Evolutionary conservation across 2,113 vertebrate species (phyloP), one percentile per base, ranked within the genome.

Genomic region (Callithrix jacchus): DNA sequence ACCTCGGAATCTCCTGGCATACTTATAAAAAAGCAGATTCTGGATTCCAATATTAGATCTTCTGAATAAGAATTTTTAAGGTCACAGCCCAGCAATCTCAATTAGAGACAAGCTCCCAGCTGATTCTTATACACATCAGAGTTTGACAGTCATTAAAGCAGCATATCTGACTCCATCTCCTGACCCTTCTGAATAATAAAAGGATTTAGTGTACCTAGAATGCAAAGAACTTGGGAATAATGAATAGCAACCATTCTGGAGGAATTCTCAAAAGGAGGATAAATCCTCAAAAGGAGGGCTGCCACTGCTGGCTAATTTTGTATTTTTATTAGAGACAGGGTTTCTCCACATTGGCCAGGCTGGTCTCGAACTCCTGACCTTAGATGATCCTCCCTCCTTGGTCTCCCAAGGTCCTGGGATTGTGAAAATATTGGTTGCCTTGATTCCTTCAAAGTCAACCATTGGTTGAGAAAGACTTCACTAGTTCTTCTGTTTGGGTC

Each of bases 21-120:
- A 8, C 54, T 74, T 25, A 20, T 40, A 21, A 68, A 47, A 61
- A 27, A 47, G 13, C 35, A 77, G 56, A 54, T 42, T 84, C 52
- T 42, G 2, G 70, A 11, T 71, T 79, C 82, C 49, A 52, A 8
- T 71, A 71, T 81, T 35, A 58, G 52, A 37, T 45, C 45, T 52
- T 52, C 2, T 1, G 32, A 49, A 37, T 13, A 66, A 64, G 79
- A 61, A 23, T 56, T 70, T 40, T 66, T 27, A 61, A 77, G 49
- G 37, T 13, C 0, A 5, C 11, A 0, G 11, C 9, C 0, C 25
- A 64, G 66, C 0, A 5, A 2, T 71, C 87, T 74, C 40, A 10
- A 5, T 17, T 45, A 42, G 47, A 27, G 47, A 27, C 56, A 16
- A 37, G 3, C 12, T 79, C 35, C 66, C n/a, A 0, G 21, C 35